Percentiles rank a stretch among this genome's conserved stretches.
Conservation (phyloP, 2,113 vertebrate genomes). For the Sorex fumeus region DNA sequence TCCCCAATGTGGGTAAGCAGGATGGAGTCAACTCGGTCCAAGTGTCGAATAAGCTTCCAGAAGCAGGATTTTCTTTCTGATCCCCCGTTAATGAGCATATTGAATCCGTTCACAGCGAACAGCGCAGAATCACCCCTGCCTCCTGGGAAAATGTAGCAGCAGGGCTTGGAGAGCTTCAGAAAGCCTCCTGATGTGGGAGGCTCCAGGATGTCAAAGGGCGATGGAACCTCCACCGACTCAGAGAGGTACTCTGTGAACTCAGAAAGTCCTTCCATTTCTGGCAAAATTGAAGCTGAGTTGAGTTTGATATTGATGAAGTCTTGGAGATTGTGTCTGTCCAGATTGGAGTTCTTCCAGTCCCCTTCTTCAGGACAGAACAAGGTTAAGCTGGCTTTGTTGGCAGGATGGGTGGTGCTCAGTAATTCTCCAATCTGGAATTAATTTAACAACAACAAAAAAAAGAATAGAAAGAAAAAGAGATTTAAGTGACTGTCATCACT, state of each 20-base stretch:
- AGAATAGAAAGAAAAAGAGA: slow-evolving; percentile 57
- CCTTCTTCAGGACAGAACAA: slow-evolving; percentile 97
- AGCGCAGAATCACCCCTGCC: slow-evolving; percentile 96
- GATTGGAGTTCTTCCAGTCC: slow-evolving; percentile 97
- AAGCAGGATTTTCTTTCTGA: slow-evolving; percentile 98
- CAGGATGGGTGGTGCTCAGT: slow-evolving; percentile 96
- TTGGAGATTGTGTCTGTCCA: slow-evolving; percentile 98
- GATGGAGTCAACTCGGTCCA: slow-evolving; percentile 97
- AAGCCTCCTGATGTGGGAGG: slow-evolving; percentile 97
- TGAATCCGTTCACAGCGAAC: slow-evolving; percentile 98
- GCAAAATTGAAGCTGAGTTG: slow-evolving; percentile 95
- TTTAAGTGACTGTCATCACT: slow-evolving; percentile 28
- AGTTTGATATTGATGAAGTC: slow-evolving; percentile 98
- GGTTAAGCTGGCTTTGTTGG: slow-evolving; percentile 97
- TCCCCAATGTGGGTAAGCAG: slow-evolving; percentile 96
- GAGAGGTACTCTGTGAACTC: slow-evolving; percentile 98
- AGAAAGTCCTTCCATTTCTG: slow-evolving; percentile 98
- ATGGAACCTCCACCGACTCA: slow-evolving; percentile 98
- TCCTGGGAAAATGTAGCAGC: slow-evolving; percentile 98
- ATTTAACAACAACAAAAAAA: too few relatives aligned
- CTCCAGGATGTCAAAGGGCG: slow-evolving; percentile 97
- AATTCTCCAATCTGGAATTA: slow-evolving; percentile 95
- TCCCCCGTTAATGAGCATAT: slow-evolving; percentile 98
- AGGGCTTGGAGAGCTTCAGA: slow-evolving; percentile 97
- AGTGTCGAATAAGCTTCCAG: slow-evolving; percentile 97